Conservation (phyloP, 2,113 vertebrate genomes). For the Oreochromis tanganicae region DNA sequence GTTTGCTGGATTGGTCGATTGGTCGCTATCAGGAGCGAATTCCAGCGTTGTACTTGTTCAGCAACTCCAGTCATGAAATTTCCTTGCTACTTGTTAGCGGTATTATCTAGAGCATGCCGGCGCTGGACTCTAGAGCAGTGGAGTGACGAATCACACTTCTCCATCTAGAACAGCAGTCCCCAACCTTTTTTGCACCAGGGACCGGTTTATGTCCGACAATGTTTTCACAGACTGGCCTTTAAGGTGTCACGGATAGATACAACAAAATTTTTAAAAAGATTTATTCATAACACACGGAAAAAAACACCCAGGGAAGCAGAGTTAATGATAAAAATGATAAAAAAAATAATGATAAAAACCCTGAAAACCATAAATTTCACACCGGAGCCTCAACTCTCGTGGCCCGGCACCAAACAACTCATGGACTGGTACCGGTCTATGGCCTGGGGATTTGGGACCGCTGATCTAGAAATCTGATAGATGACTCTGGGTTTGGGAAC, state of each 20-base stretch:
- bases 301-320: neutral
- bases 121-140: neutral
- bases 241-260: fast-evolving
- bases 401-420: neutral
- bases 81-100: fast-evolving
- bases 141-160: neutral
- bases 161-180: neutral
- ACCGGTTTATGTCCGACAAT: neutral
- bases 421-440: neutral
- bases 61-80: neutral
- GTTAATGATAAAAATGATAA: neutral
- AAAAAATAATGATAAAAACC: neutral
- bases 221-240: neutral
- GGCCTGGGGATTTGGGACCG: neutral
- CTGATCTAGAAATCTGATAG: neutral
- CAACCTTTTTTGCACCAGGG: neutral
- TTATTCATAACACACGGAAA: neutral
- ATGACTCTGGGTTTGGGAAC: neutral
- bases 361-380: neutral
- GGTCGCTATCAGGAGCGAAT: neutral
- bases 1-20: neutral
- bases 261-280: fast-evolving
- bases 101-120: neutral
- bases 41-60: neutral
- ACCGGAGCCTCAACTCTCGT: neutral